phyloP scores from a whole-genome alignment of 2,797 vertebrate species.

The Sardinella longiceps region DNA sequence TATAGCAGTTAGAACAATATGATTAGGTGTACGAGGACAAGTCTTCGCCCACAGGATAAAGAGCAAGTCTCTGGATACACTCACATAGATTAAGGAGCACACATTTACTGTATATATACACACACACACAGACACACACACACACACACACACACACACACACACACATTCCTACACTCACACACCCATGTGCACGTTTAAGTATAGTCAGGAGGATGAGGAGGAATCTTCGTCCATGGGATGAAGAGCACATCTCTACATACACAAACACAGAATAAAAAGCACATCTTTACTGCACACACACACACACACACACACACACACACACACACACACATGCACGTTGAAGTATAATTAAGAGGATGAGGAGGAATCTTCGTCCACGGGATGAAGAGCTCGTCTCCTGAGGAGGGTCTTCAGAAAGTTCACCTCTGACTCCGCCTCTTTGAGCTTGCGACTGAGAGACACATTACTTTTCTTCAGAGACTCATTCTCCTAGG shows the following conservation, averaged over 20 bases:
- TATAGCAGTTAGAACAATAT: too few relatives aligned
- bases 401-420: slow-evolving; percentile 75
- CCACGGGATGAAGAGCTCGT: slow-evolving; percentile 71
- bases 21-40: slow-evolving; percentile 63
- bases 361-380: slow-evolving; percentile 74
- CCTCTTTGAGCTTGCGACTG: slow-evolving; percentile 72
- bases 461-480: slow-evolving; percentile 71
- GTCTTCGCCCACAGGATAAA: slow-evolving; percentile 74
- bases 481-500: slow-evolving; percentile 74
- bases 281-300: too few relatives aligned
- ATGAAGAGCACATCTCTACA: slow-evolving; percentile 68
- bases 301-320: neutral
- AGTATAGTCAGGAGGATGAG: slow-evolving; percentile 56
- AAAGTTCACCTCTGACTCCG: slow-evolving; percentile 72
- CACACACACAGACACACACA: neutral
- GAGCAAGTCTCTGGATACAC: slow-evolving; percentile 69
- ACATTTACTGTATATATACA: slow-evolving; percentile 50
- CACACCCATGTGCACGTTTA: neutral
- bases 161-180: slow-evolving; percentile 5
- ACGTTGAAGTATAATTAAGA: slow-evolving; percentile 17
- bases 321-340: slow-evolving; percentile 47
- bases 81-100: slow-evolving; percentile 66
- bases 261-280: neutral
- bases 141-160: slow-evolving; percentile 48
- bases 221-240: slow-evolving; percentile 75